Conservation (phyloP, 1,140 invertebrate genomes). For the Maconellicoccus hirsutus region DNA sequence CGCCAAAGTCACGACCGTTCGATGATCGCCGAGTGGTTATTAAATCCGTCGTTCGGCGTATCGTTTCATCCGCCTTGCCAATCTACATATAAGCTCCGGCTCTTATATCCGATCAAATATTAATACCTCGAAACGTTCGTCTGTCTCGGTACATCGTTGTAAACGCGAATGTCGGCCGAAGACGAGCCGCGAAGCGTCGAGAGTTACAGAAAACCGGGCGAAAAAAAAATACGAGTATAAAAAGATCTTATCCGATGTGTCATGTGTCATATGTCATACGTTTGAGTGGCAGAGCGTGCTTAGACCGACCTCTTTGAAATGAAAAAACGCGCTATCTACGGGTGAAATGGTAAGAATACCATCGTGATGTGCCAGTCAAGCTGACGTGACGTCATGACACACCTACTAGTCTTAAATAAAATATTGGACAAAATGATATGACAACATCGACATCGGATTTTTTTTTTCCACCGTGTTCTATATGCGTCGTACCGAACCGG, state of each 20-base stretch:
- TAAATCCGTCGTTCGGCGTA: too few relatives aligned
- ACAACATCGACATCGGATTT: neutral
- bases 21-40: too few relatives aligned
- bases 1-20: too few relatives aligned
- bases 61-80: too few relatives aligned
- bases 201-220: neutral
- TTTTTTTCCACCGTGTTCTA: neutral
- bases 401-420: conserved; percentile 20
- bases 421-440: conserved; percentile 15
- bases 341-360: neutral
- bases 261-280: conserved; percentile 19
- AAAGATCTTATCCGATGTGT: conserved; percentile 21
- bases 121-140: too few relatives aligned
- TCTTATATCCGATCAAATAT: too few relatives aligned
- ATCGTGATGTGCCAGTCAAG: conserved; percentile 18
- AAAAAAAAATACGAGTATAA: neutral
- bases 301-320: conserved; percentile 12
- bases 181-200: neutral
- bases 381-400: conserved; percentile 20
- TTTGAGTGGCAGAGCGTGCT: conserved; percentile 21
- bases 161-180: too few relatives aligned
- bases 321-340: neutral
- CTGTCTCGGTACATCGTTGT: too few relatives aligned
- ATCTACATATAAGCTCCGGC: too few relatives aligned
- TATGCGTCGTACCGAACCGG: neutral